Evolutionary conservation across 2,888 invertebrate genomes (phyloP).

Genomic region (Copidosoma aretas): DNA sequence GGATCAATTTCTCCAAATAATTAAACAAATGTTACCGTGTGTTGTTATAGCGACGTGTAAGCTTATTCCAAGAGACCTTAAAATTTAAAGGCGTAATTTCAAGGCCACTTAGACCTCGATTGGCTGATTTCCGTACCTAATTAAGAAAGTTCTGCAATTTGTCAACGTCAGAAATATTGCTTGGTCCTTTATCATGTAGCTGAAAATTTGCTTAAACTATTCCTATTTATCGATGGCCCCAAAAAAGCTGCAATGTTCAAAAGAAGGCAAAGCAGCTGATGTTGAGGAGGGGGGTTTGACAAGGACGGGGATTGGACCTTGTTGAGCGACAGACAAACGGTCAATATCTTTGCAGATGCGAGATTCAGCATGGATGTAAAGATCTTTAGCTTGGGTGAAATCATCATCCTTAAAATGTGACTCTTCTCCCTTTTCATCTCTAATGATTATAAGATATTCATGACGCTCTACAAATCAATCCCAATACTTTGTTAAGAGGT

Average conservation of each 20-base stretch:
- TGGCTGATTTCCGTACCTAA: not conserved
- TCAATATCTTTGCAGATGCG: no score
- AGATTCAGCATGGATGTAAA: no score
- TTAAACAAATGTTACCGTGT: not conserved
- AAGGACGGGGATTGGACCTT: no score
- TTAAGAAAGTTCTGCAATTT: constrained; percentile 1
- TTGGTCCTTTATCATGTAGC: not conserved
- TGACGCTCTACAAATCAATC: no score
- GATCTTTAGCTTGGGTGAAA: no score
- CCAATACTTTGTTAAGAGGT: no score
- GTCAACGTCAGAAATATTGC: not conserved
- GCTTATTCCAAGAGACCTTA: not conserved
- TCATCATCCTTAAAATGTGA: no score
- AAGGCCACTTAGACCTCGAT: not conserved
- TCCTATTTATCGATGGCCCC: not conserved
- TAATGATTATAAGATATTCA: no score
- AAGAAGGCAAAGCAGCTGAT: not conserved
- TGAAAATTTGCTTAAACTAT: not conserved
- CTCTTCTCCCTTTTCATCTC: no score
- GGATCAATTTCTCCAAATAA: not conserved
- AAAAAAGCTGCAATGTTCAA: not conserved
- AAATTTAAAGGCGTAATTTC: not conserved
- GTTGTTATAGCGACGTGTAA: not conserved
- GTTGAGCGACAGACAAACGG: no score
- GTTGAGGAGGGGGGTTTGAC: no score